phyloP scores from a whole-genome alignment of 2,888 invertebrate genomes.

The Himalopsyche japonica region DNA sequence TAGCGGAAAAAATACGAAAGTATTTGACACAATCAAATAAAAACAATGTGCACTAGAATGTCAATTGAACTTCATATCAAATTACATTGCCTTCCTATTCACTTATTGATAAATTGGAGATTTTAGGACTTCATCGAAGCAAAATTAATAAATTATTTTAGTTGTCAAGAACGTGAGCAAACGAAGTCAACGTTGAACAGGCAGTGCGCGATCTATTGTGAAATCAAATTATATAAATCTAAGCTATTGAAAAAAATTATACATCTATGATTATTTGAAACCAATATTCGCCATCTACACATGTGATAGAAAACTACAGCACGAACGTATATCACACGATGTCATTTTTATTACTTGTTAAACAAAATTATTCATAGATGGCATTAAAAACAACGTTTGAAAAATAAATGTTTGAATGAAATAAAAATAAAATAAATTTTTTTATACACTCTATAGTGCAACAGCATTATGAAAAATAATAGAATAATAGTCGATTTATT shows the following conservation, averaged over 20 bases:
- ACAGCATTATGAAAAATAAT: too few relatives aligned
- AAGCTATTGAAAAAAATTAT: background rate
- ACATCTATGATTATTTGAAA: background rate
- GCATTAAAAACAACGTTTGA: background rate
- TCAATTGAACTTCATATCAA: background rate
- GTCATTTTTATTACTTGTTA: background rate
- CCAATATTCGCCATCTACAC: background rate
- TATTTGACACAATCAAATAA: background rate
- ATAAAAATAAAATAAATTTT: too few relatives aligned
- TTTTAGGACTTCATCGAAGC: too few relatives aligned
- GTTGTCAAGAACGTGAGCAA: too few relatives aligned
- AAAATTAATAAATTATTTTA: background rate
- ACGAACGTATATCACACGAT: background rate
- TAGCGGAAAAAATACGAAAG: background rate
- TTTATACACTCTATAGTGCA: too few relatives aligned
- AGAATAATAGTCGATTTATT: too few relatives aligned
- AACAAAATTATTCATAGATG: background rate
- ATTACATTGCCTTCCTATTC: background rate
- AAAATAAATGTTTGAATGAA: too few relatives aligned
- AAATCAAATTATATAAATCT: background rate
- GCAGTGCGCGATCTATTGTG: background rate
- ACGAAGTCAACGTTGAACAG: background rate
- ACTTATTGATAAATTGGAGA: background rate
- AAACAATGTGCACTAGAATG: background rate
- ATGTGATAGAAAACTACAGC: background rate